Evolutionary conservation across 2,888 invertebrate genomes (phyloP), one percentile per base, ranked within the genome.

Genomic region (Chydorus sphaericus): DNA sequence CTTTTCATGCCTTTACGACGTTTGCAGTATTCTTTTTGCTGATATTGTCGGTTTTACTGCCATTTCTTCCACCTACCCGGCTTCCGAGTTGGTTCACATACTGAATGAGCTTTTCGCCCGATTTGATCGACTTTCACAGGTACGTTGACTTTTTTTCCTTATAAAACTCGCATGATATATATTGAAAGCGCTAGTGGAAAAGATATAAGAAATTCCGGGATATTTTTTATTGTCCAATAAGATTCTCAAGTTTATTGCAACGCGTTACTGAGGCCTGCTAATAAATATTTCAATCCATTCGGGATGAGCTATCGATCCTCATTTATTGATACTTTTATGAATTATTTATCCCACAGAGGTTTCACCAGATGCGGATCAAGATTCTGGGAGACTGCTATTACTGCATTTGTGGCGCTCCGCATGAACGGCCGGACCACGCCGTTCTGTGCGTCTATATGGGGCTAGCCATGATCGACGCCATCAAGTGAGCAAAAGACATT

Each of bases 31-130:
- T 69, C 78, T 96, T 61, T 96, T 94, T 72, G 96, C 94, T 28
- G 96, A 96, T 74, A 96, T 96, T 69, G 94, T 94, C 55, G 96
- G 96, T 55, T 96, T 96, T 71, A 96, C 96, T 5, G 92, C 92
- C 55, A 90, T 93, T 63, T 91, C 92, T 3, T 91, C 91, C 16
- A 90, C 91, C 7, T 91, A 91, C 73, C 90, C 91, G 55, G 93
- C 94, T 51, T 90, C 92, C 70, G 93, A 94, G 70, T 78, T 94
- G 62, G 93, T 94, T 55, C 89, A 90, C 72, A 90, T 94, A 73
- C 77, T 94, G 62, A 94, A 94, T 73, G 93, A 94, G 73, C 76
- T 94, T 59, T 94, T 94, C 70, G 94, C 93, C 36, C 78, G 93
- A 65, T 94, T 94, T 71, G 94, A 94, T 74, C 82, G 90, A 65